A percentile compares a stretch with the other conserved stretches of the same genome.
phyloP scores from a whole-genome alignment of 2,888 invertebrate genomes.

The Clistopyga incitator region DNA sequence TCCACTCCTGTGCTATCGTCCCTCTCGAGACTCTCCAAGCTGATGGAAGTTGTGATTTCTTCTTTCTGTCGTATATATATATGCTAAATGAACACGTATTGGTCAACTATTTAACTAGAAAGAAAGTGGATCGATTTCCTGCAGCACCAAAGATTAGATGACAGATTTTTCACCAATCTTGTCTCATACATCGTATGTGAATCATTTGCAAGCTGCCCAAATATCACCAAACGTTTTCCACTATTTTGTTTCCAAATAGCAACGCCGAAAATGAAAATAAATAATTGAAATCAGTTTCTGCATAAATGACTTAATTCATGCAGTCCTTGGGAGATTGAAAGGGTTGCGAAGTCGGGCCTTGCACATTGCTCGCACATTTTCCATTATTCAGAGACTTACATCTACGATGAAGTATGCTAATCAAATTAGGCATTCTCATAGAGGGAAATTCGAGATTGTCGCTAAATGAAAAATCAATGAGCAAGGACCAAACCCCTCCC shows the following conservation, averaged over 20 bases:
- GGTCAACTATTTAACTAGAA: background rate
- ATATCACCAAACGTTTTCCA: background rate
- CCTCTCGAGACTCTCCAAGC: background rate
- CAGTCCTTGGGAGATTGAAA: background rate
- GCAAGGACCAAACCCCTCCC: too few relatives aligned
- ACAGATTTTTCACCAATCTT: background rate
- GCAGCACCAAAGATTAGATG: background rate
- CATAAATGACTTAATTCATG: background rate
- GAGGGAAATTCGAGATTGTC: too few relatives aligned
- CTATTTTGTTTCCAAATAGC: background rate
- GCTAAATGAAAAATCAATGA: too few relatives aligned
- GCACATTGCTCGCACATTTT: too few relatives aligned
- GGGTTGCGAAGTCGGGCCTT: too few relatives aligned
- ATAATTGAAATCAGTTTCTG: background rate
- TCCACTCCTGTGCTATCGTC: conserved; percentile 15
- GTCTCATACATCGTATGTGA: background rate
- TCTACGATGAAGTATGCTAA: too few relatives aligned
- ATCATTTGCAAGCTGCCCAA: background rate
- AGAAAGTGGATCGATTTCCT: background rate
- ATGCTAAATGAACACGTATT: background rate
- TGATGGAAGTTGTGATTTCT: conserved; percentile 5
- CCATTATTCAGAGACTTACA: too few relatives aligned
- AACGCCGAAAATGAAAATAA: background rate
- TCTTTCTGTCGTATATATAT: background rate
- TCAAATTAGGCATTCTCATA: too few relatives aligned